These are phyloP conservation scores for Empidonax alnorum DNA, from an alignment of 2,113 vertebrate genomes.

Conservation along the genomic window DNA sequence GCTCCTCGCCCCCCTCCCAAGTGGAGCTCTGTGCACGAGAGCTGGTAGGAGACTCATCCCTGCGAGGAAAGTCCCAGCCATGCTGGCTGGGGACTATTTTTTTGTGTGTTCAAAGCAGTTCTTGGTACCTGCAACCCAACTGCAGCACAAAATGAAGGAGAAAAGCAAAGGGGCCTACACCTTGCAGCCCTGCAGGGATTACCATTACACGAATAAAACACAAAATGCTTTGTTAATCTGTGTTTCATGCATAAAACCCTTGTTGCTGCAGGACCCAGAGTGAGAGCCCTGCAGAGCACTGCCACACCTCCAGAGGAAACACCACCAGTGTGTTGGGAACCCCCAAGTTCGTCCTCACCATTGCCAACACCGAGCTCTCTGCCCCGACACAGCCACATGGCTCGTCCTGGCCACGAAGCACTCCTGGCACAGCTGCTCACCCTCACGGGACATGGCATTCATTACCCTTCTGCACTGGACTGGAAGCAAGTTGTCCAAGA, in stretches of 20 bases:
- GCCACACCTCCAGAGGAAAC: neutral
- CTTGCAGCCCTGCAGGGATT: neutral
- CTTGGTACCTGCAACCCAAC: neutral
- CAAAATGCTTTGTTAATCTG: neutral
- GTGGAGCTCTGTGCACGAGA: neutral
- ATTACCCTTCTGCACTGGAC: neutral
- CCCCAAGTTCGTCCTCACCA: neutral
- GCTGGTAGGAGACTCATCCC: neutral
- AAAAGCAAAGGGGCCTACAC: neutral
- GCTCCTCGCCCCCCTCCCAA: fast-evolving
- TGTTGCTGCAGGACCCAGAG: neutral
- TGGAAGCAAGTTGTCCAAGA: neutral
- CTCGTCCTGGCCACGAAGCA: fast-evolving
- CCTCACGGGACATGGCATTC: fast-evolving
- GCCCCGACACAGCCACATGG: fast-evolving
- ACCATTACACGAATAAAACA: neutral
- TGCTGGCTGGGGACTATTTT: neutral
- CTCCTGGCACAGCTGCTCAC: fast-evolving
- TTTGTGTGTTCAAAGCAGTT: neutral
- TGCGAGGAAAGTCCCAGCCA: neutral
- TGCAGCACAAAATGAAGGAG: neutral
- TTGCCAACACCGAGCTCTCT: fast-evolving
- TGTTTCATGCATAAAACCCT: neutral
- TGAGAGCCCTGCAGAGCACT: neutral
- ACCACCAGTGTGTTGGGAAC: fast-evolving